Evolutionary conservation across 92 coral and sea anemone genomes (phyloP).

Genomic region (Palythoa grandis): DNA sequence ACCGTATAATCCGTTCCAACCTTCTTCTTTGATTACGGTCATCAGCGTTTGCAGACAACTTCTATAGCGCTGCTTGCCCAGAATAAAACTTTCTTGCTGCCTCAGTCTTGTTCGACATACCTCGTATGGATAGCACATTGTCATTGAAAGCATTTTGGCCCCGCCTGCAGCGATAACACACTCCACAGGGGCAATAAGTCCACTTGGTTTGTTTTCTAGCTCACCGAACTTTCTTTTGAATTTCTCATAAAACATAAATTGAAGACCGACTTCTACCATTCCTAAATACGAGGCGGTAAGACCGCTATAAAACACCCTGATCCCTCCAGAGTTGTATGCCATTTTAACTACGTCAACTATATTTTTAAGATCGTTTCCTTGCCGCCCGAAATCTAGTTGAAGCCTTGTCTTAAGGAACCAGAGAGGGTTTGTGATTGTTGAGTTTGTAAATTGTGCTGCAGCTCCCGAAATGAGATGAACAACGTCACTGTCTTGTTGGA

Average conservation of each 20-base stretch:
- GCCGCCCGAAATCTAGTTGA: constrained; percentile 42
- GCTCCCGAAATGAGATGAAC: constrained; percentile 42
- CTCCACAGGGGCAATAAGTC: constrained; percentile 18
- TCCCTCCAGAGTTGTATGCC: constrained; percentile 44
- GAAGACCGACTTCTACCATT: constrained; percentile 44
- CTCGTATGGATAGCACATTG: constrained; percentile 59
- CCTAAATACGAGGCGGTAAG: constrained; percentile 58
- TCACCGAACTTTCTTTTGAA: constrained; percentile 39
- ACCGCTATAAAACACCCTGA: constrained; percentile 49
- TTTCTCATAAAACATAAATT: constrained; percentile 49
- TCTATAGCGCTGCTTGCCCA: constrained; percentile 51
- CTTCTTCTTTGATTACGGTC: constrained; percentile 50
- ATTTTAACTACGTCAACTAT: neutral
- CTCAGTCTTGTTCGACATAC: constrained; percentile 54
- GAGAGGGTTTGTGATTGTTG: constrained; percentile 55
- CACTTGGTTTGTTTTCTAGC: constrained; percentile 16
- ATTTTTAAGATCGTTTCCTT: constrained; percentile 21
- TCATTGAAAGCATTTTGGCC: constrained; percentile 43
- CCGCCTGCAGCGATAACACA: constrained; percentile 24
- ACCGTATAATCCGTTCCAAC: constrained; percentile 58
- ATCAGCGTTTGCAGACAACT: constrained; percentile 42
- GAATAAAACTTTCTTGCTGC: constrained; percentile 51
- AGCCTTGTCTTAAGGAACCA: constrained; percentile 63
- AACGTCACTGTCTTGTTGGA: constrained; percentile 28
- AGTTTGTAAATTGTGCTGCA: constrained; percentile 49